Evolutionary conservation across 2,113 vertebrate genomes (phyloP), one percentile per base, ranked within the genome.

Genomic region (Tonatia bakeri): DNA sequence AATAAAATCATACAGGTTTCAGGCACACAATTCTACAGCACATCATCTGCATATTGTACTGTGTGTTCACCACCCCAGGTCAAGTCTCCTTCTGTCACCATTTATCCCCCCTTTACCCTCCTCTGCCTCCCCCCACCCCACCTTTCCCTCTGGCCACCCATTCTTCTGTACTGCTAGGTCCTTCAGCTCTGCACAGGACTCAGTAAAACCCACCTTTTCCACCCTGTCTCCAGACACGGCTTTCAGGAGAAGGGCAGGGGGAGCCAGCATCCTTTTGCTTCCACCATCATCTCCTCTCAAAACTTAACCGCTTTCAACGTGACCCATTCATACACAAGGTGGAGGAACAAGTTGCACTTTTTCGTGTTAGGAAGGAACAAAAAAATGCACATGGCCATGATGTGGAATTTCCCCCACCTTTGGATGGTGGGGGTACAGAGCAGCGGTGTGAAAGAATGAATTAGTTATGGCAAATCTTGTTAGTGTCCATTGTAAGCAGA

Each of bases 391-490:
- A 4, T 97, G 95, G 80, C 59, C 59, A 12, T 67, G 86, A n/a
- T 75, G 82, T 93, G 80, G 82, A 96, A 76, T 93, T 79, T 79
- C 73, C 69, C 87, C 72, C 64, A 82, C n/a, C 79, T 76, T 96
- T 69, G 8, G 54, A 93, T 96, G 95, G 93, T 96, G 93, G 86
- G 95, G 94, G 96, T 73, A 95, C 88, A 97, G 96, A 67, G 82
- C 96, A 95, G 38, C 89, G 89, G 95, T 98, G 97, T 98, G 97
- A 98, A 98, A 98, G 98, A 98, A 96, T 96, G 97, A 98, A 98
- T 99, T 98, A 98, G 98, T 97, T 98, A 97, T 98, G 98, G 98
- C 98, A 98, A 98, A 98, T 98, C 98, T 98, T 96, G 97, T 98
- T 98, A 98, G 98, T 97, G 96, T 97, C 98, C 97, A 96, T 98